phyloP scores from a whole-genome alignment of 2,113 vertebrate genomes.

The Geococcyx californianus region DNA sequence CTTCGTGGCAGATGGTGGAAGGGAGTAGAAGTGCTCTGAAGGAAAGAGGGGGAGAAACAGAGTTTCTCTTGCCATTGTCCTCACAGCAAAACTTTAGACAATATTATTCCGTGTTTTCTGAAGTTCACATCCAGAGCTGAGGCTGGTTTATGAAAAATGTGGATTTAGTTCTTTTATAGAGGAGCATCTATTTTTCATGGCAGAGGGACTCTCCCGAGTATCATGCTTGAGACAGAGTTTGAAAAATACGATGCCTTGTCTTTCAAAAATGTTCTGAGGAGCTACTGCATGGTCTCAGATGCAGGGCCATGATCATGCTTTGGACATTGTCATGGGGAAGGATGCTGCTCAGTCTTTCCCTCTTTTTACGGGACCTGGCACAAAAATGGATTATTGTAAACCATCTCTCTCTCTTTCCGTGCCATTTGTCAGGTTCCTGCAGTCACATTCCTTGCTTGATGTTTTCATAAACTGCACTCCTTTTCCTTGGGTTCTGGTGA shows the following conservation, averaged over 20 bases:
- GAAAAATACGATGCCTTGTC: constrained; percentile 8
- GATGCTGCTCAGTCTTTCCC: background rate
- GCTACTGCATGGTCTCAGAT: background rate
- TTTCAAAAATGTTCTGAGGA: background rate
- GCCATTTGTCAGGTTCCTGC: constrained; percentile 42
- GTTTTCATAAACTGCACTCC: constrained; percentile 18
- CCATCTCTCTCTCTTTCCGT: constrained; percentile 11
- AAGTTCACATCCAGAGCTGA: background rate
- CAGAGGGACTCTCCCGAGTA: background rate
- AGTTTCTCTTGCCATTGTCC: accelerated
- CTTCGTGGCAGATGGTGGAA: background rate
- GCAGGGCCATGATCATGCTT: background rate
- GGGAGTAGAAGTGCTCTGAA: background rate
- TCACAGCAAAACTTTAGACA: background rate
- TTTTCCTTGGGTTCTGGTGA: constrained; percentile 27
- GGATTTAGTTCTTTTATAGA: background rate
- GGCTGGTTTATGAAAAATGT: background rate
- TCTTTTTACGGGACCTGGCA: background rate
- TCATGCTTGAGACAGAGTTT: background rate
- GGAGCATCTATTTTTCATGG: background rate
- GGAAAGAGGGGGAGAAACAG: background rate
- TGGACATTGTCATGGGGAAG: background rate
- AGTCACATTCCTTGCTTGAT: constrained; percentile 20
- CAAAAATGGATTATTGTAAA: constrained; percentile 45
- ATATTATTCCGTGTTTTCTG: background rate